Conservation (phyloP, 2,888 invertebrate species). For the Meteorus cinctellus region DNA sequence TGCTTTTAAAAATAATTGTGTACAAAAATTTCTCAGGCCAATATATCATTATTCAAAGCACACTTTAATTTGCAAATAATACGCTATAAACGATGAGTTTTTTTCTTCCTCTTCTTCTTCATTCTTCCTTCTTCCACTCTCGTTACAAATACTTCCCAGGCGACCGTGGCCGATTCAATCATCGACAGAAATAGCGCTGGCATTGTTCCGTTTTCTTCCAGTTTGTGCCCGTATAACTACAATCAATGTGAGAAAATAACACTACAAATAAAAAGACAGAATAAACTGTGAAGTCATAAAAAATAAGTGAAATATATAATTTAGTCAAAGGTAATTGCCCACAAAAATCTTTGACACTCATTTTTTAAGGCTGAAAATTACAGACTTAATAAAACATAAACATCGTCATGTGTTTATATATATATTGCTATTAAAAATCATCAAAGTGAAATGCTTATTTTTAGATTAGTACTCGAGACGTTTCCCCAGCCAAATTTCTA, state of each 20-base stretch:
- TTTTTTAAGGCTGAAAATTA: not conserved
- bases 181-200: conserved; percentile 70
- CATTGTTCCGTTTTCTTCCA: conserved; percentile 70
- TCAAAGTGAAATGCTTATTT: conserved; percentile 20
- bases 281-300: not conserved
- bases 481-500: conserved; percentile 19
- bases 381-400: not conserved
- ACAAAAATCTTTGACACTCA: not conserved
- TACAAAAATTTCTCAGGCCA: too few species aligned
- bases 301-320: not conserved
- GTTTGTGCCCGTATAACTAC: conserved; percentile 31
- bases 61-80: too few species aligned
- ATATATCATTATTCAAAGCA: too few species aligned
- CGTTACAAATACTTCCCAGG: conserved; percentile 17
- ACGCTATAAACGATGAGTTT: conserved; percentile 1
- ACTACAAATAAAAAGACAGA: too few species aligned
- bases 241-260: not conserved
- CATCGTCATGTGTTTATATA: not conserved
- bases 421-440: not conserved
- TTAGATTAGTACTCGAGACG: conserved; percentile 18
- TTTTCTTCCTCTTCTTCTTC: not conserved
- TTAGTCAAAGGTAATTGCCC: not conserved
- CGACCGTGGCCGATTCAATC: conserved; percentile 69
- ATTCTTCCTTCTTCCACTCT: conserved; percentile 5
- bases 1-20: too few species aligned